Evolutionary conservation across 2,888 invertebrate genomes (phyloP).

Genomic region (Charanyca ferruginea): DNA sequence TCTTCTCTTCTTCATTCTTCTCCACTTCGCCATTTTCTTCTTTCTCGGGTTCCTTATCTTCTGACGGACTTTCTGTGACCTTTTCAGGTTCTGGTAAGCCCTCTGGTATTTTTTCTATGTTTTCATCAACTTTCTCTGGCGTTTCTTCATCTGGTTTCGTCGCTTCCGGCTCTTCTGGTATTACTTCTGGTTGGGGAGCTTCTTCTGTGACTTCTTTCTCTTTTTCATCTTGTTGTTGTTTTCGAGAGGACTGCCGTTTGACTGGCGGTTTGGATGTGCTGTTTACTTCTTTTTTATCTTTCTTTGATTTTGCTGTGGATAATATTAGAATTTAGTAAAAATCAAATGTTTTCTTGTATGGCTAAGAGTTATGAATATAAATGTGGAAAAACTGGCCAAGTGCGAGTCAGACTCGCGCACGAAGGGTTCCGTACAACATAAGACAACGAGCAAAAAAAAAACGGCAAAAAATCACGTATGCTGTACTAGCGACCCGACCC

Average conservation of each 20-base stretch:
- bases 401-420: no score
- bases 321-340: neutral
- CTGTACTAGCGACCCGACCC: no score
- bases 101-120: constrained; percentile 35
- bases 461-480: no score
- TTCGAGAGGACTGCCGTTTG: constrained; percentile 82
- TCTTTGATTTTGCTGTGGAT: constrained; percentile 75
- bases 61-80: constrained; percentile 31
- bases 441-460: no score
- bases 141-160: constrained; percentile 34
- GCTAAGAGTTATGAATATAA: no score
- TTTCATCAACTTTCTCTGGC: constrained; percentile 33
- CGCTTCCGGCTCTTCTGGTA: constrained; percentile 38
- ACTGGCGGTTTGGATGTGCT: constrained; percentile 69
- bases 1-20: constrained; percentile 53
- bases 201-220: constrained; percentile 67
- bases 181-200: constrained; percentile 57
- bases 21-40: constrained; percentile 45
- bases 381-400: no score
- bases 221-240: constrained; percentile 75
- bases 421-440: no score
- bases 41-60: constrained; percentile 47
- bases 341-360: no score
- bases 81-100: constrained; percentile 40
- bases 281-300: constrained; percentile 74